phyloP scores from a whole-genome alignment of 2,888 invertebrate species.

The Tipula unca region DNA sequence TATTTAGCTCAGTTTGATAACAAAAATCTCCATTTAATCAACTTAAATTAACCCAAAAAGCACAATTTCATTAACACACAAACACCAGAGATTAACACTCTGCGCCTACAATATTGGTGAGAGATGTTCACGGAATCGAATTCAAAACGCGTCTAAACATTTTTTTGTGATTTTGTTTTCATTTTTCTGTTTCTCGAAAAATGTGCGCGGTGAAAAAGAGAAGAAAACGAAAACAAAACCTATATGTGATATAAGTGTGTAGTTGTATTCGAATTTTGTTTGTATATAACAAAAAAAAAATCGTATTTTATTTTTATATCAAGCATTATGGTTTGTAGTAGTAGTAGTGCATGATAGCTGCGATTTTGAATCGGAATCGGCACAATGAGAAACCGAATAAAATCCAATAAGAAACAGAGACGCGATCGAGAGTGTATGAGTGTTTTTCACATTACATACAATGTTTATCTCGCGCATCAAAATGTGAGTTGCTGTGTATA shows the following conservation, averaged over 20 bases:
- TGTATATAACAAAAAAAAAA: background rate
- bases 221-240: background rate
- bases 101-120: background rate
- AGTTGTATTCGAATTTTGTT: background rate
- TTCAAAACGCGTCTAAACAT: background rate
- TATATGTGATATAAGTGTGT: background rate
- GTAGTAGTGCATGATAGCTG: background rate
- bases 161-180: background rate
- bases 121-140: slow-evolving; percentile 8
- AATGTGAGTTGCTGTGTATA: background rate
- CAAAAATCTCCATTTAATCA: background rate
- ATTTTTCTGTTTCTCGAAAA: slow-evolving; percentile 14
- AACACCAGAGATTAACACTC: background rate
- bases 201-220: background rate
- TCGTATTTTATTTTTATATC: background rate
- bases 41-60: background rate
- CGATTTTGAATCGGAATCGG: background rate
- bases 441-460: background rate
- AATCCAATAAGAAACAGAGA: background rate
- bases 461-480: background rate
- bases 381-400: background rate
- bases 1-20: background rate
- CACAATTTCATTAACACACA: background rate
- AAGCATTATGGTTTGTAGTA: background rate
- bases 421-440: background rate